Conservation (phyloP, 2,888 invertebrate genomes). For the Icerya purchasi region DNA sequence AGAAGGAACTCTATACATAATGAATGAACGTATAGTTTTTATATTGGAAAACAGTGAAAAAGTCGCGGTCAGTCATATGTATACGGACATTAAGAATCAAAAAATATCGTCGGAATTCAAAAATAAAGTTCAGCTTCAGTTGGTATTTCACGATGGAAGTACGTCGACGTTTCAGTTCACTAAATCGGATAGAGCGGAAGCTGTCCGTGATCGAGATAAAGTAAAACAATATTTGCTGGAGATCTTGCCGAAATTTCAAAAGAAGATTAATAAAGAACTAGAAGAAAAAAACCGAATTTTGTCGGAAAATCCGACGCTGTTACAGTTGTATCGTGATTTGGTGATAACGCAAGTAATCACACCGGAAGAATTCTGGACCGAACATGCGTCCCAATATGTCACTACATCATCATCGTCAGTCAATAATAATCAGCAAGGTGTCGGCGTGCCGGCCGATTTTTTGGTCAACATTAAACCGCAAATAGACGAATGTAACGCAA, state of each 20-base stretch:
- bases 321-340: conserved; percentile 88
- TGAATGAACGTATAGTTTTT: conserved; percentile 91
- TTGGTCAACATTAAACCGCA: conserved; percentile 79
- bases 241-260: conserved; percentile 76
- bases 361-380: conserved; percentile 95
- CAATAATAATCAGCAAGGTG: conserved; percentile 59
- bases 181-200: conserved; percentile 47
- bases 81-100: conserved; percentile 91
- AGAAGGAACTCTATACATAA: conserved; percentile 83
- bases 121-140: conserved; percentile 92
- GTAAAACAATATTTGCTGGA: conserved; percentile 81
- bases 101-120: conserved; percentile 94
- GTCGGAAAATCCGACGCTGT: conserved; percentile 68
- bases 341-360: conserved; percentile 89
- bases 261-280: conserved; percentile 72
- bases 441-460: conserved; percentile 51
- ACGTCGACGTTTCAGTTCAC: conserved; percentile 96
- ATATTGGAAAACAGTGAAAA: conserved; percentile 82
- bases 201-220: conserved; percentile 72
- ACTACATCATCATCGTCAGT: conserved; percentile 31
- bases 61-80: conserved; percentile 79
- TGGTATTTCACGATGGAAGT: conserved; percentile 78
- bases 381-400: conserved; percentile 56
- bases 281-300: conserved; percentile 72
- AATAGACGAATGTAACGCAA: conserved; percentile 87